Percentiles rank a stretch among this genome's conserved stretches.
Evolutionary conservation across 2,888 invertebrate species (phyloP).

Genomic region (Chrysodeixis includens): DNA sequence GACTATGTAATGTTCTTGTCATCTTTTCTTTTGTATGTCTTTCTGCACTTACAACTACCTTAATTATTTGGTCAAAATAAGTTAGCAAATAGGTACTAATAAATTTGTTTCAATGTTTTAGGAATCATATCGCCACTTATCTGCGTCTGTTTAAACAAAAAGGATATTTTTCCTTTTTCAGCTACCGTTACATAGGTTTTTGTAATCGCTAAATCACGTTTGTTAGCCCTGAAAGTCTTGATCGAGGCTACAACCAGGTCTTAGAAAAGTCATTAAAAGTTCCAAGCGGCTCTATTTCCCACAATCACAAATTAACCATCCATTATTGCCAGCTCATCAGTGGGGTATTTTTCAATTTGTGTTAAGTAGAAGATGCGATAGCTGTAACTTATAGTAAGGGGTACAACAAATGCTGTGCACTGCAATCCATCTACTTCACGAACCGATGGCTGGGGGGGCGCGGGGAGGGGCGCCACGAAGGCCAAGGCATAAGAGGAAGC

Average conservation of each 20-base stretch:
- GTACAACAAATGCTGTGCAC: slow-evolving; percentile 77
- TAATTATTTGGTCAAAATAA: neutral
- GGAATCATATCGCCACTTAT: no score
- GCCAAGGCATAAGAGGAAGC: slow-evolving; percentile 44
- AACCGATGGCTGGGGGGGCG: slow-evolving; percentile 70
- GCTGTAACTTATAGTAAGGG: slow-evolving; percentile 71
- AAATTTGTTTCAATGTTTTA: no score
- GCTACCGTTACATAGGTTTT: no score
- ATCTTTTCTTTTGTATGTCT: neutral
- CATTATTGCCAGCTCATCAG: slow-evolving; percentile 42
- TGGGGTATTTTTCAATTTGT: slow-evolving; percentile 65
- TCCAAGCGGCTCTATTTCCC: neutral
- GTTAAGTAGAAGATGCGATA: slow-evolving; percentile 57
- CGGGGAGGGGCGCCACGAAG: slow-evolving; percentile 49
- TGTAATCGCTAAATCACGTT: no score
- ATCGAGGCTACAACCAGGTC: no score
- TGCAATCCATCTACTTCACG: slow-evolving; percentile 87
- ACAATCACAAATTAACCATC: slow-evolving; percentile 33
- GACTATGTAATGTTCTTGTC: neutral
- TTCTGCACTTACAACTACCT: neutral
- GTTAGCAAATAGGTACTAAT: neutral
- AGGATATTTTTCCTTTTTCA: no score
- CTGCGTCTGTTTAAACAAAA: no score
- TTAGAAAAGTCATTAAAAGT: no score
- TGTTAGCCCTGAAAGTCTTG: no score